Evolutionary conservation across 2,888 invertebrate genomes (phyloP).

Genomic region (Tinea pellionella): DNA sequence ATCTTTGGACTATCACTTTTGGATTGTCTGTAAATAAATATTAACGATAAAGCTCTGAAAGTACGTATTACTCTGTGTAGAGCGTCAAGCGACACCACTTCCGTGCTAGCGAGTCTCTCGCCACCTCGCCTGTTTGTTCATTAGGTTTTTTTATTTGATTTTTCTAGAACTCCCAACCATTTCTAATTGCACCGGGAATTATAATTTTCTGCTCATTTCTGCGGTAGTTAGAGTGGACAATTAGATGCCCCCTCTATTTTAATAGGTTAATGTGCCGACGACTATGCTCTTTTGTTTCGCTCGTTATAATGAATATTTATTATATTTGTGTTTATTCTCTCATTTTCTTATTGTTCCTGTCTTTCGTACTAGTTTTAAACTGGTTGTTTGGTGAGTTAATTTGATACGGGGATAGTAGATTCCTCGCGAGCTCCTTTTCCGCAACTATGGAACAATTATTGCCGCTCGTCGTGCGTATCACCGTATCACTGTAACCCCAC

Average conservation of each 20-base stretch:
- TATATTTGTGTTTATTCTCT: background rate
- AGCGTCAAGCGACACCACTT: conserved; percentile 25
- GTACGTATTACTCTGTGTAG: background rate
- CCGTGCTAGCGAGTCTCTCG: conserved; percentile 27
- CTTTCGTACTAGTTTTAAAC: no score
- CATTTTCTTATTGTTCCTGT: background rate
- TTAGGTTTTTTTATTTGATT: conserved; percentile 62
- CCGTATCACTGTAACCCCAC: no score
- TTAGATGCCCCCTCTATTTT: conserved; percentile 7
- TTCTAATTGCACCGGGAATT: conserved; percentile 50
- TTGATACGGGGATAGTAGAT: no score
- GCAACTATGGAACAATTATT: no score
- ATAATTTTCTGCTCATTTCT: conserved; percentile 34
- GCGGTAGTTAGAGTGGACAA: conserved; percentile 15
- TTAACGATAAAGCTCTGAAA: no score
- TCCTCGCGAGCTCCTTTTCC: background rate
- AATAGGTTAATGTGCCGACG: conserved; percentile 11
- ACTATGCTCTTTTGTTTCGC: conserved; percentile 4
- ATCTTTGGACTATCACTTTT: no score
- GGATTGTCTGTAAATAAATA: no score
- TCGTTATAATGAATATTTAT: background rate
- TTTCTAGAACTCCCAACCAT: conserved; percentile 45
- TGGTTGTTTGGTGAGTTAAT: no score
- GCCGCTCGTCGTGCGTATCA: no score
- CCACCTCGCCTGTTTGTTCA: conserved; percentile 45